phyloP scores from a whole-genome alignment of 2,113 vertebrate genomes.

The Conger conger region DNA sequence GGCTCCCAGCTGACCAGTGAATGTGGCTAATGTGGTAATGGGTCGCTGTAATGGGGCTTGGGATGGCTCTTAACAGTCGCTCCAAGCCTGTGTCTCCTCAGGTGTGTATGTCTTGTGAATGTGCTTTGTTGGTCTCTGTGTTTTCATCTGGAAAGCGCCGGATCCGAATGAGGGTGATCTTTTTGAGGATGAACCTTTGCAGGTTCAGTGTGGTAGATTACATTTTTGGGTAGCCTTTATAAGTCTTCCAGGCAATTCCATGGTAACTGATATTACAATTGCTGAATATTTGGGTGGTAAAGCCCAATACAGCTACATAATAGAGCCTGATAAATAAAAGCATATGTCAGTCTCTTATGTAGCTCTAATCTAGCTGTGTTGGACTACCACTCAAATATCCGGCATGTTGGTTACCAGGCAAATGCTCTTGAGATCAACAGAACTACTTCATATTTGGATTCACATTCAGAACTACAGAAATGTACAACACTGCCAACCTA shows the following conservation, averaged over 20 bases:
- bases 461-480: neutral
- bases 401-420: too few species aligned
- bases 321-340: too few species aligned
- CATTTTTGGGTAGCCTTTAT: neutral
- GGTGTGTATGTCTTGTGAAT: neutral
- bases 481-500: neutral
- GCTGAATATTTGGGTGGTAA: too few species aligned
- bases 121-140: neutral
- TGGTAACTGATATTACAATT: neutral
- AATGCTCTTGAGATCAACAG: too few species aligned
- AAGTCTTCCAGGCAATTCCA: neutral
- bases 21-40: neutral
- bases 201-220: neutral
- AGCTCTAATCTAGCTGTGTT: too few species aligned
- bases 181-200: neutral
- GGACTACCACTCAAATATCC: too few species aligned
- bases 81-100: neutral
- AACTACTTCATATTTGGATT: too few species aligned
- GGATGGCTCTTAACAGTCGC: neutral
- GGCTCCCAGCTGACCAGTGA: neutral
- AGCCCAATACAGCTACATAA: neutral
- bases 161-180: neutral
- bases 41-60: neutral
- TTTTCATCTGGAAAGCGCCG: neutral
- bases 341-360: too few species aligned